Conservation (phyloP, 2,888 invertebrate genomes). For the Unio delphinus region DNA sequence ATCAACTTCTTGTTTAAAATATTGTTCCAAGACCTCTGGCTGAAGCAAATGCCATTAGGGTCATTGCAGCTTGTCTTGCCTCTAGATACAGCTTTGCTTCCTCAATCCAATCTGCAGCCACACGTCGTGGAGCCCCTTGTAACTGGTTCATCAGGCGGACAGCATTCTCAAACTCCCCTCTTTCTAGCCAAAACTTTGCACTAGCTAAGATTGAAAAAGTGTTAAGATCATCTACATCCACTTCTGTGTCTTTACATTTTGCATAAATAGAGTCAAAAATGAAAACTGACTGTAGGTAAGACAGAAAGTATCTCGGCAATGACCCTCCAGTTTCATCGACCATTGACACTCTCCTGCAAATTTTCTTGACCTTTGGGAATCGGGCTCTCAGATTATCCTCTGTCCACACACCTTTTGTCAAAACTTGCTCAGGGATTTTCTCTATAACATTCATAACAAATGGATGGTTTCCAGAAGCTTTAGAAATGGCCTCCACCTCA, state of each 20-base stretch:
- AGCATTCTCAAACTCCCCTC: conserved; percentile 89
- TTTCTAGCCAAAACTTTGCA: conserved; percentile 87
- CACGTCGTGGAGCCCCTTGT: conserved; percentile 87
- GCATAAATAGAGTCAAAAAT: conserved; percentile 74
- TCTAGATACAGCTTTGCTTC: conserved; percentile 88
- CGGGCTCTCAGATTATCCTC: conserved; percentile 88
- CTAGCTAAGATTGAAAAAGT: conserved; percentile 92
- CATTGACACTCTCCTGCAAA: conserved; percentile 87
- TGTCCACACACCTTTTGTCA: conserved; percentile 87
- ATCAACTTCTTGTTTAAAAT: conserved; percentile 39
- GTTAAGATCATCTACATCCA: conserved; percentile 74
- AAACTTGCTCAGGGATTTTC: conserved; percentile 84
- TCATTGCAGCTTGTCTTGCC: conserved; percentile 90
- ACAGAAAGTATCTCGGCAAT: conserved; percentile 82
- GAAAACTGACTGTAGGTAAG: conserved; percentile 91
- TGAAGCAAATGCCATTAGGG: conserved; percentile 80
- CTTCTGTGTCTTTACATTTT: conserved; percentile 59
- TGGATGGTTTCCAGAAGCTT: conserved; percentile 76
- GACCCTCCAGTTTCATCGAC: conserved; percentile 91
- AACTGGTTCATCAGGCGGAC: conserved; percentile 88
- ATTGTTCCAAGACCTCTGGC: conserved; percentile 66
- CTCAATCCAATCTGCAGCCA: conserved; percentile 89
- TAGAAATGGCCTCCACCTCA: conserved; percentile 59
- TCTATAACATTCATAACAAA: conserved; percentile 84
- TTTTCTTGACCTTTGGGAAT: conserved; percentile 77